Base-by-base conservation (phyloP, 1,140 invertebrate species). In the Brachionus koreanus region DNA sequence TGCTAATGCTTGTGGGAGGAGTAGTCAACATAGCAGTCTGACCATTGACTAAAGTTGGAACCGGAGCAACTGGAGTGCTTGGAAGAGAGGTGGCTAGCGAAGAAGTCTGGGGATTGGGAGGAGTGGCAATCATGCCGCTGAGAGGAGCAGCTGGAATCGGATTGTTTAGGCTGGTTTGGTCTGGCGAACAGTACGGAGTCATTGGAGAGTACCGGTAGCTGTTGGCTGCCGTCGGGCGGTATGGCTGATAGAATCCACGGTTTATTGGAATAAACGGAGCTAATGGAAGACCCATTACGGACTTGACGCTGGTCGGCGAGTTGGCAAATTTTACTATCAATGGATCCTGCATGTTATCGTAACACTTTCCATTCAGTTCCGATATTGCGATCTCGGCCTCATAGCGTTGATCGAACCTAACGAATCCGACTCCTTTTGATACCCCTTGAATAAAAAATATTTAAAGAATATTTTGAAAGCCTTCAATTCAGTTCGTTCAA, bases 261-360 rank as follows among this genome's bases (percentile, higher is more conserved):
- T 43, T 42, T 39, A 43, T 65, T 6, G 76, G 76, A 13, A 79
- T 52, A 39, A 61, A 82, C 43, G 79, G 79, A 25, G 79, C 79
- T 6, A 82, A 6, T 67, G 79, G 79, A n/a, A 67, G 23, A 35
- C 79, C 79, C 43, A 82, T 82, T 3, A 82, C 57, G 23, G 79
- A 82, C 65, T 82, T 82, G 16, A 74, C 61, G n/a, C 61, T 83
- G 82, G 86, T 89, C 5, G 88, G 90, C 63, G 88, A 98, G 89
- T 99, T 99, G 83, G 97, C 97, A 89, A 99, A 99, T 90, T 99
- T 99, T 83, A 99, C 97, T 43, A 96, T 98, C 85, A 99, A 97
- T 43, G 96, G 95, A 89, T 98, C 97, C 82, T 94, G 93, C 69
- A 94, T 95, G 43, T 85, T 89, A 94, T 96, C 72, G 94, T 97